phyloP scores from a whole-genome alignment of 1,140 invertebrate genomes.

The Mya arenaria region DNA sequence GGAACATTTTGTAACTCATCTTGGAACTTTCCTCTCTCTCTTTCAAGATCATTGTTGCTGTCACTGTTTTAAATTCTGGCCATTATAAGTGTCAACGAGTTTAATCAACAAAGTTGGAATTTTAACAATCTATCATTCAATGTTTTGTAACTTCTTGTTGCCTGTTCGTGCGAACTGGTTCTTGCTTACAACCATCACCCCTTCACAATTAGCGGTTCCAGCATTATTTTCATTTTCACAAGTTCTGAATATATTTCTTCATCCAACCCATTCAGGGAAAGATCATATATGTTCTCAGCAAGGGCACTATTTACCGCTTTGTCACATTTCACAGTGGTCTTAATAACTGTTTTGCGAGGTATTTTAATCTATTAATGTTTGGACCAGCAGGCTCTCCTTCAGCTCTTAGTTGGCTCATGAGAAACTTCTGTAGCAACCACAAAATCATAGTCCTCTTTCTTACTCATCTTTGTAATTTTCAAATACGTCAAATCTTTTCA shows the following conservation, averaged over 20 bases:
- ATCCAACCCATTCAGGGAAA: conserved; percentile 50
- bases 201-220: conserved; percentile 50
- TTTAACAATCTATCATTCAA: conserved; percentile 40
- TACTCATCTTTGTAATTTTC: no score
- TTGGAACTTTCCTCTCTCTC: conserved; percentile 45
- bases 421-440: no score
- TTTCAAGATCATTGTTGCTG: not conserved
- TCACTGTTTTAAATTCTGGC: not conserved
- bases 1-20: conserved; percentile 28
- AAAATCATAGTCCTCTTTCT: no score
- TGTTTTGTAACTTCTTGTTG: conserved; percentile 48
- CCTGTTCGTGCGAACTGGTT: conserved; percentile 25
- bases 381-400: not conserved
- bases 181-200: conserved; percentile 20
- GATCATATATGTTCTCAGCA: conserved; percentile 34
- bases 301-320: conserved; percentile 1
- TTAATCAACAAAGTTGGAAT: conserved; percentile 23
- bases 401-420: no score
- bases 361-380: conserved; percentile 15
- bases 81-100: not conserved
- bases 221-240: conserved; percentile 24
- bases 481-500: no score
- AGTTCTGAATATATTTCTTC: conserved; percentile 36
- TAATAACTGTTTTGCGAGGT: conserved; percentile 37
- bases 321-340: conserved; percentile 14